Base-by-base conservation (phyloP, 2,888 invertebrate species). In the Dendrolimus pini region DNA sequence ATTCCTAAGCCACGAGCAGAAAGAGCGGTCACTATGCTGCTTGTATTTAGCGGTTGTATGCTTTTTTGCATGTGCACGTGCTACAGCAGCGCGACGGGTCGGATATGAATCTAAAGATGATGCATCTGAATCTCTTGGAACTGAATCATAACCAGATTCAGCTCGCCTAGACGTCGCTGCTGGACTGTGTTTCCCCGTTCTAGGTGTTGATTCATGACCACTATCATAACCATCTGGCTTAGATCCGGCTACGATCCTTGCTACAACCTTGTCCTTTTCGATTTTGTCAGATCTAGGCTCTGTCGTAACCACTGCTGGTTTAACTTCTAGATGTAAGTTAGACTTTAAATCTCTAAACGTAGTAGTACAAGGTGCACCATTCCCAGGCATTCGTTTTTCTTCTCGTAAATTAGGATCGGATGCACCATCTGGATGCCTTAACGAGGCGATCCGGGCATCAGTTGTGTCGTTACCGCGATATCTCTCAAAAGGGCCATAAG, bases 71-170 rank as follows among this genome's bases (percentile, higher is more conserved):
- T 89, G 90, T 7, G 91, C 90, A 65, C 91, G 73, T 12, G 91
- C 86, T 9, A 89, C 87, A 12, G 89, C 89, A n/a, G 91, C 85
- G 55, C 89, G 78, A 41, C 91, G 75, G 8, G 91, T 90, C 7
- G 91, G 91, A 58, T 91, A 91, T 0, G 97, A 97, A 65, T 96
- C 96, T 66, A 96, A 93, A 60, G 96, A 96, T 30, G 96, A 96
- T 62, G 96, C 96, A 75, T 97, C 97, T 67, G 96, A 95, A 80
- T 97, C 97, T 62, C 97, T 91, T 9, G 97, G 95, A 65, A 97
- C 96, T 71, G 97, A 97, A 75, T 98, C 98, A 74, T 97, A 98
- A 1, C 98, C 98, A 72, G 96, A 97, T 78, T 97, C 97, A 3
- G 97, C 96, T 56, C 96, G 92, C 65, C 96, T 89, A 0, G 95